Evolutionary conservation across 2,113 vertebrate species (phyloP), one percentile per base, ranked within the genome.

Genomic region (Ardeotis arabs): DNA sequence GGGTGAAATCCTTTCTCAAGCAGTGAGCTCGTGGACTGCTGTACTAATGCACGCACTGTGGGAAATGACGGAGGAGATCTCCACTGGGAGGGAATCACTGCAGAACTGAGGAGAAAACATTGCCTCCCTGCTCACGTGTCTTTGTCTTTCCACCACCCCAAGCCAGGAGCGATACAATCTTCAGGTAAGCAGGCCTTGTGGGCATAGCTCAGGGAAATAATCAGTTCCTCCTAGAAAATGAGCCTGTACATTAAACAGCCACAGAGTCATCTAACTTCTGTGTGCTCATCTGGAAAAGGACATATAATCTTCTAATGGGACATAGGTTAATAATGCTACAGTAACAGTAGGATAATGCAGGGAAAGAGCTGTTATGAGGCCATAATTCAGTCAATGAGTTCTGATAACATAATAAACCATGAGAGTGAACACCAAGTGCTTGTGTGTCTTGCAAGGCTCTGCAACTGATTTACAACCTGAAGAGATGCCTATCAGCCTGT

Each of bases 321-420:
- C 91, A 77, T 23, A 64, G 89, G 87, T 85, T 86, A 92, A 73
- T 77, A 95, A 73, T 19, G 72, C 59, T 67, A 64, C 82, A 77
- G 75, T 56, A 91, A 95, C 74, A n/a, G n/a, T 8, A 87, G 94
- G 63, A 83, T 95, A 94, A 94, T 81, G 91, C 87, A 75, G 70
- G 86, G 78, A 85, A 84, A 70, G 70, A 17, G 78, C 89, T 97
- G 84, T 95, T 96, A 88, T 16, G 62, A 88, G 87, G 90, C 81
- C 72, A 70, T 97, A 96, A 97, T 72, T 95, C 95, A 97, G 90
- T 90, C 95, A 90, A 58, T 81, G 95, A 55, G 64, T 93, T 88
- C 95, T 84, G 87, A 95, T 97, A 97, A 88, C 63, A 47, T 78
- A 92, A 96, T 96, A 94, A 97, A 95, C 87, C 94, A 74, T n/a